phyloP scores from a whole-genome alignment of 2,113 vertebrate genomes.

The Cryptomyrus ogoouensis region DNA sequence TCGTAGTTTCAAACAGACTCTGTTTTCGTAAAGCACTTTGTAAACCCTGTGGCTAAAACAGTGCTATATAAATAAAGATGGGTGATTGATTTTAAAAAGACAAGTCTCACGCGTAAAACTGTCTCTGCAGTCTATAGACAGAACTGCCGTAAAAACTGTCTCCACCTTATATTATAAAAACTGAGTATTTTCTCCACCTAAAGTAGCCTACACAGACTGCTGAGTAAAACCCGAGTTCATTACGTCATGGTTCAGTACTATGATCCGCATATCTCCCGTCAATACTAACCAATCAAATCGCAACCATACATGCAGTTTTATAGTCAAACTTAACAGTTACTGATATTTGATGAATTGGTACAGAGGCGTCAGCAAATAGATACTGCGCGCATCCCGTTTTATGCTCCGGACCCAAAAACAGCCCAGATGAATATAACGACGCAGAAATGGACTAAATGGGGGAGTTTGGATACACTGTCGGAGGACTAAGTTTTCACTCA shows the following conservation, averaged over 20 bases:
- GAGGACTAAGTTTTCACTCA: constrained; percentile 37
- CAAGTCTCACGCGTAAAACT: background rate
- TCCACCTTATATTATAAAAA: background rate
- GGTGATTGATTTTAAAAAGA: background rate
- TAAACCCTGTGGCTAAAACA: background rate
- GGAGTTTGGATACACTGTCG: constrained; percentile 51
- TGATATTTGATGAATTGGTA: constrained; percentile 24
- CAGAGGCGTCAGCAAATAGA: background rate
- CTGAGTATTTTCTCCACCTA: background rate
- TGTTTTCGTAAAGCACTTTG: background rate
- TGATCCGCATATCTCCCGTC: constrained; percentile 1
- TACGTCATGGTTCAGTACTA: background rate
- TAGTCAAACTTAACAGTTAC: constrained; percentile 19
- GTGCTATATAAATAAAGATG: background rate
- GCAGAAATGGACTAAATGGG: constrained; percentile 38
- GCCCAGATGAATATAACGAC: constrained; percentile 51
- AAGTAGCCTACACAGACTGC: background rate
- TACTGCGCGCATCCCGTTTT: background rate
- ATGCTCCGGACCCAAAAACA: constrained; percentile 20
- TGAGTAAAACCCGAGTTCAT: constrained; percentile 11
- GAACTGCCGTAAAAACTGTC: background rate
- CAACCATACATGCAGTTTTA: constrained; percentile 19
- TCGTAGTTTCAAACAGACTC: background rate
- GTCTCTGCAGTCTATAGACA: background rate
- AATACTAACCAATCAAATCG: constrained; percentile 32